Percentiles rank a stretch among this genome's conserved stretches.
phyloP scores from a whole-genome alignment of 2,888 invertebrate genomes.

The Homarus gammarus region DNA sequence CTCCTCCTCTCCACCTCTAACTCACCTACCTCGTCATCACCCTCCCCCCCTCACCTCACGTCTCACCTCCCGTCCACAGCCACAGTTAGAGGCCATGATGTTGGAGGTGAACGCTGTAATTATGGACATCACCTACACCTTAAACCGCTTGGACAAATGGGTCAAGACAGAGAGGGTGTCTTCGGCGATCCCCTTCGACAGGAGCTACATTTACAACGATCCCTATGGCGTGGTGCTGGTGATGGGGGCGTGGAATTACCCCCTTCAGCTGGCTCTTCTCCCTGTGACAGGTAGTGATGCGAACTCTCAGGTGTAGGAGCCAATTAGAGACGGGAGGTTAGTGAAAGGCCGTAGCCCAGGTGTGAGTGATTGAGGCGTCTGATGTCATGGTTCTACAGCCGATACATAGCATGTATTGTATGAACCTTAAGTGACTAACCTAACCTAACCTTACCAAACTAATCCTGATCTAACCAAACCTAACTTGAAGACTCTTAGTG shows the following conservation, averaged over 20 bases:
- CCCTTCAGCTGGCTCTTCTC: conserved; percentile 88
- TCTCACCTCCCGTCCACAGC: conserved; percentile 43
- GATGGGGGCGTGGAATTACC: conserved; percentile 97
- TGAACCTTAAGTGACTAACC: too few relatives aligned
- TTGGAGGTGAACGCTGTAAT: conserved; percentile 63
- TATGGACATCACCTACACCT: conserved; percentile 61
- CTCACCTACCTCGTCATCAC: background rate
- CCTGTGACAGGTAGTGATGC: conserved; percentile 83
- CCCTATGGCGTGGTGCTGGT: conserved; percentile 93
- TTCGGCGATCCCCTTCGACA: conserved; percentile 79
- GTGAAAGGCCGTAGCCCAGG: too few relatives aligned
- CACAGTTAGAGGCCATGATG: conserved; percentile 58
- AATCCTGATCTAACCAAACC: too few relatives aligned
- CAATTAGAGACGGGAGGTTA: background rate
- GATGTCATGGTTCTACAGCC: too few relatives aligned
- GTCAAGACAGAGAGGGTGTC: conserved; percentile 64
- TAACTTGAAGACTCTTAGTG: too few relatives aligned
- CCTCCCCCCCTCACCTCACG: conserved; percentile 6
- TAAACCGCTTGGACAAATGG: conserved; percentile 70
- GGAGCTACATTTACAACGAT: conserved; percentile 84
- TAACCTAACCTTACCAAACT: too few relatives aligned
- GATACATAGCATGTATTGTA: too few relatives aligned
- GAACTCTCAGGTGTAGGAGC: too few relatives aligned
- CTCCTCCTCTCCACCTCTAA: too few relatives aligned
- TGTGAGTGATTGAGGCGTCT: too few relatives aligned